Base-by-base conservation (phyloP, 2,888 invertebrate genomes). In the Hirtodrosophila histrioides region DNA sequence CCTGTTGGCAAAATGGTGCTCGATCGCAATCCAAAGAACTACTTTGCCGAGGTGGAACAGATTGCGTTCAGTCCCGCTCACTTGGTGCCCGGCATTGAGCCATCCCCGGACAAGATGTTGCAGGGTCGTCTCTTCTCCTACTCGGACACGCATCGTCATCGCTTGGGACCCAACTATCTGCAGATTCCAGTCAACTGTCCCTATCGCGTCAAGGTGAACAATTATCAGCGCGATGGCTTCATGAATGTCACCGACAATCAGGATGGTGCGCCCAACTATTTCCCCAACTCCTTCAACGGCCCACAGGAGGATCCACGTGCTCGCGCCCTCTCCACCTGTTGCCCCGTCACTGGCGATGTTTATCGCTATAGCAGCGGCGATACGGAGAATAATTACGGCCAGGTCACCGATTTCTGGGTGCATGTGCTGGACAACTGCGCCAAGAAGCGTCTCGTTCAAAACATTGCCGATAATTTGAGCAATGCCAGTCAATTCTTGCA, bases 131-230 rank as follows among this genome's bases (percentile, higher is more conserved):
- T 97, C 12, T 97, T 97, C 92, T 93, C 97, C 0, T 98, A 99
- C 92, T 94, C 95, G 4, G 99, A 99, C 92, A 98, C 99, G 0
- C 99, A 99, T 89, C 94, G 96, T 71, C 95, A 98, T 92, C 94
- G 97, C 60, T 93, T 99, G 83, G 99, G 99, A 7, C 94, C 97
- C 1, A 99, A 99, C 92, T 96, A 95, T 92, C 93, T 96, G 69
- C 98, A 98, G 92, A 93, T 99, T 46, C 97, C 98, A 0, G 98
- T 99, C 29, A 99, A 99, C 92, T 98, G 98, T 89, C 98, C 99
- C 0, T 98, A 94, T 92, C 93, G 94, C 75, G 94, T 94, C 2
- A 92, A 93, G n/a, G 85, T 91, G 1, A 91, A 93, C 39, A 97
- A 98, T 91, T 98, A 96, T 90, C 97, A 98, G 92, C 94, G 99